phyloP scores from a whole-genome alignment of 2,888 invertebrate genomes.

The Nomada fabriciana region DNA sequence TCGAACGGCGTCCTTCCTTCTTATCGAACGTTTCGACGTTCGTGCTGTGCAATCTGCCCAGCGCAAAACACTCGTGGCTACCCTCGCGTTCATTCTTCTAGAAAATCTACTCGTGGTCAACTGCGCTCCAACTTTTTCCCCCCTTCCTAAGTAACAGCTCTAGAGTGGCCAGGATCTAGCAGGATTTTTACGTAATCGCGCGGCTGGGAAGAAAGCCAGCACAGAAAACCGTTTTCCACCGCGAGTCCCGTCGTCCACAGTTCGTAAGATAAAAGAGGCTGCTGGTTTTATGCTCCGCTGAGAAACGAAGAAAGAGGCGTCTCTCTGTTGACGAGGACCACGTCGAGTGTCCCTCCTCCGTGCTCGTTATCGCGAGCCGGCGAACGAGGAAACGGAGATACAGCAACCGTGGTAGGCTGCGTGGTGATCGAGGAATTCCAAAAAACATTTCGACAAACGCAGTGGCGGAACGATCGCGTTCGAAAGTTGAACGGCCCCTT shows the following conservation, averaged over 20 bases:
- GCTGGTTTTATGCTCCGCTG: constrained; percentile 38
- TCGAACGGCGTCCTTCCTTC: constrained; percentile 12
- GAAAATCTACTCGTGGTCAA: background rate
- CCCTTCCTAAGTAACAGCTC: too few relatives aligned
- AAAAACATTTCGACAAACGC: constrained; percentile 56
- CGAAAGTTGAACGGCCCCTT: constrained; percentile 24
- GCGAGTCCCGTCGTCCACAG: background rate
- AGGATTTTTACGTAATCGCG: background rate
- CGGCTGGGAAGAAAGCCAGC: background rate
- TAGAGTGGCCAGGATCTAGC: background rate
- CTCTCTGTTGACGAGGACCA: constrained; percentile 13
- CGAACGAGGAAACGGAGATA: constrained; percentile 27
- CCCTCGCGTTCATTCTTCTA: background rate
- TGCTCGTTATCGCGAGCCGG: constrained; percentile 48
- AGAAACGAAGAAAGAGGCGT: background rate
- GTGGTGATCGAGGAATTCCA: constrained; percentile 42
- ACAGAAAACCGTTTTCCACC: constrained; percentile 16
- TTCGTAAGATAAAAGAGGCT: background rate
- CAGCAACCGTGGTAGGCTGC: background rate
- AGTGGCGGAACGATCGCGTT: constrained; percentile 21
- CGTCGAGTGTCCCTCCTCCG: constrained; percentile 22
- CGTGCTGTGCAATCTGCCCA: background rate
- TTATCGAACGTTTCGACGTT: constrained; percentile 30
- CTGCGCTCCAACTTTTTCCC: background rate
- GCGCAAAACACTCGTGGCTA: background rate